These are phyloP conservation scores for Elephantulus edwardii DNA, from an alignment of 2,113 vertebrate genomes.

Conservation along the genomic window DNA sequence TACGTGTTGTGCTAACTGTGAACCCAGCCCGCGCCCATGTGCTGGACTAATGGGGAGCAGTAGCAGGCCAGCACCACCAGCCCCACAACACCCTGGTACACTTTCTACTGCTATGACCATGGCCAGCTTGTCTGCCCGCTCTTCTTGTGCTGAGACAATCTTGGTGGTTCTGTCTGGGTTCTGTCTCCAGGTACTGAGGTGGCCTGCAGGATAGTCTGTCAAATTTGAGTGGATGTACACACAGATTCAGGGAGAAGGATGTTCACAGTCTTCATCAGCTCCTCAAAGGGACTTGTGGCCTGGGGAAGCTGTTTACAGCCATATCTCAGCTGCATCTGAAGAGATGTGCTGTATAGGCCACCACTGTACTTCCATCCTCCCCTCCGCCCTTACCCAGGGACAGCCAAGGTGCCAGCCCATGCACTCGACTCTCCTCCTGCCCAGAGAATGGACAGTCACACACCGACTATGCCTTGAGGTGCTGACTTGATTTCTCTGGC, in stretches of 20 bases:
- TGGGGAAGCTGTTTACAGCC: neutral
- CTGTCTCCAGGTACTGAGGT: neutral
- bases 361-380: no score
- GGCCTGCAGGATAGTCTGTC: neutral
- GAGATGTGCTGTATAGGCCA: neutral
- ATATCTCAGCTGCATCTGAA: neutral
- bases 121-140: rapidly evolving
- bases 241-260: neutral
- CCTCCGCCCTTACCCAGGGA: no score
- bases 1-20: no score
- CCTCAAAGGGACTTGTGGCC: neutral
- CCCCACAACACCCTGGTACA: rapidly evolving
- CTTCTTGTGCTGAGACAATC: rapidly evolving
- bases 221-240: neutral
- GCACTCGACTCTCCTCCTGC: no score
- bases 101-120: no score
- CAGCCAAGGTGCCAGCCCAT: no score
- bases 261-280: neutral
- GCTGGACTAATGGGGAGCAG: neutral
- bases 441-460: no score
- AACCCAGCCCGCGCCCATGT: neutral
- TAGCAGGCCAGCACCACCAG: neutral
- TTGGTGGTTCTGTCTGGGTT: neutral
- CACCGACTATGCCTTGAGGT: no score
- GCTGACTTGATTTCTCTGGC: neutral